Evolutionary conservation across 2,113 vertebrate species (phyloP).

Genomic region (Nipponia nippon): DNA sequence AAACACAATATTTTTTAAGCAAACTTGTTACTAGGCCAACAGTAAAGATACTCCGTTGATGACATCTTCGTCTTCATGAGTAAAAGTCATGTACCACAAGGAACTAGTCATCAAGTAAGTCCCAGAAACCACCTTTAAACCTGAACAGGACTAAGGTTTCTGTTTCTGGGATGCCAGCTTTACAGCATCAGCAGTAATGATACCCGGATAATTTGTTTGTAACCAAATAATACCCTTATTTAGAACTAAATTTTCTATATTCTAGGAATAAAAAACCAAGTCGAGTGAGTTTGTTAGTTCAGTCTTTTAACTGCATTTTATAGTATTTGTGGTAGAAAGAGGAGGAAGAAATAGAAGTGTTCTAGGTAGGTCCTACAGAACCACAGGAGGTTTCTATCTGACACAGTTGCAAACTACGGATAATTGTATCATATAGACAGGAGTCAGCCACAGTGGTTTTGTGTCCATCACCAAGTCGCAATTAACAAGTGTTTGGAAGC

Average conservation of each 20-base stretch:
- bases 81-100: background rate
- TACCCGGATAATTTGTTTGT: background rate
- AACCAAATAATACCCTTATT: background rate
- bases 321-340: background rate
- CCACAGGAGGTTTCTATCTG: background rate
- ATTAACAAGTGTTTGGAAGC: background rate
- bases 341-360: background rate
- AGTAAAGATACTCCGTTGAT: background rate
- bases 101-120: background rate
- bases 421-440: too few relatives aligned
- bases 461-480: background rate
- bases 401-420: background rate
- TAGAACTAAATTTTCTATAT: background rate
- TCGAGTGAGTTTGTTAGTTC: background rate
- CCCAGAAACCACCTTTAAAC: background rate
- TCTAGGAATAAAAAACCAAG: background rate
- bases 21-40: background rate
- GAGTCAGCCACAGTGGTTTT: background rate
- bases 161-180: background rate
- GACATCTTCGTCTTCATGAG: background rate
- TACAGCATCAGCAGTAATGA: background rate
- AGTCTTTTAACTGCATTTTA: background rate
- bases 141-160: background rate
- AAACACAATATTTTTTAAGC: background rate
- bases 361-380: background rate